phyloP scores from a whole-genome alignment of 2,797 vertebrate genomes.

The Phalanger gymnotis region DNA sequence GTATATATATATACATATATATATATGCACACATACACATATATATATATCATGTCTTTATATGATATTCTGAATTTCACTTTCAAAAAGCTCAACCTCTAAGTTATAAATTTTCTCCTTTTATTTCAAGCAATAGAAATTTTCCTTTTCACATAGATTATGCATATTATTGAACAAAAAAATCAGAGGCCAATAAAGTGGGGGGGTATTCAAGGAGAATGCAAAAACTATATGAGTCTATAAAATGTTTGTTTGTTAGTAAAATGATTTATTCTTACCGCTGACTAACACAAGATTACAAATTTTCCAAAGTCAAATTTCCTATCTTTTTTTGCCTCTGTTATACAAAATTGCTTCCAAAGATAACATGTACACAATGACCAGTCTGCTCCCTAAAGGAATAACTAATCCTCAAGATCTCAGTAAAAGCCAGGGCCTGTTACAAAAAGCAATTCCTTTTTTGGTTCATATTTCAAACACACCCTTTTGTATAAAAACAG shows the following conservation, averaged over 20 bases:
- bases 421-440: neutral
- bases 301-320: neutral
- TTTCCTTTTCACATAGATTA: conserved; percentile 51
- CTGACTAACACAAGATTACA: neutral
- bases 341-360: neutral
- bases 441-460: neutral
- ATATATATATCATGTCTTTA: neutral
- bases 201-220: neutral
- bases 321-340: neutral
- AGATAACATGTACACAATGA: accelerated
- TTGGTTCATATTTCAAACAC: neutral
- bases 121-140: conserved; percentile 40
- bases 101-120: neutral
- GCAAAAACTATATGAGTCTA: neutral
- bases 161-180: conserved; percentile 57
- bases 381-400: neutral
- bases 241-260: neutral
- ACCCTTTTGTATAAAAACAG: neutral
- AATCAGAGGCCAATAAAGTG: conserved; percentile 56
- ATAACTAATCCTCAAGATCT: neutral
- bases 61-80: neutral
- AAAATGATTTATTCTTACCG: conserved; percentile 27
- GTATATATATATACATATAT: too few relatives aligned
- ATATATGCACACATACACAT: too few relatives aligned
- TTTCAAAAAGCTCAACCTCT: conserved; percentile 1